Evolutionary conservation across 2,888 invertebrate genomes (phyloP).

Genomic region (Clivina fossor): DNA sequence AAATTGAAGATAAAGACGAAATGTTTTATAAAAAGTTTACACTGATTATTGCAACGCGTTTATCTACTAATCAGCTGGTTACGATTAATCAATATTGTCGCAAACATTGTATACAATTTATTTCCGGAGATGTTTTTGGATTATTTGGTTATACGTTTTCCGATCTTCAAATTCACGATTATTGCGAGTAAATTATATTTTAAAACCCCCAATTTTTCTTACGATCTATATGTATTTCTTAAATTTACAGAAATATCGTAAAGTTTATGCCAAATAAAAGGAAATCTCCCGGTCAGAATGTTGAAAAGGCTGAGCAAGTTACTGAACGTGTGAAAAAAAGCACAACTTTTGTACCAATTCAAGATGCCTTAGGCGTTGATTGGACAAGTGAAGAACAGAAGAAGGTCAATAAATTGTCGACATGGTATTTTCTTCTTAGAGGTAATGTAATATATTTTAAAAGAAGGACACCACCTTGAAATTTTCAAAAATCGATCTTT

Average conservation of each 20-base stretch:
- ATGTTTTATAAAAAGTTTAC: constrained; percentile 76
- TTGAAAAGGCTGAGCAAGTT: constrained; percentile 57
- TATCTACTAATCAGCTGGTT: constrained; percentile 69
- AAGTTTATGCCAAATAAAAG: constrained; percentile 22
- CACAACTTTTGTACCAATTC: constrained; percentile 67
- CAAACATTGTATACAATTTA: constrained; percentile 75
- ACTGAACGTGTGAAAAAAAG: constrained; percentile 66
- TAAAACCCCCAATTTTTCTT: neutral
- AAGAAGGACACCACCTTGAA: no score
- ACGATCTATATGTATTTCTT: neutral
- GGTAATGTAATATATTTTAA: no score
- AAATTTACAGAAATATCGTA: constrained; percentile 31
- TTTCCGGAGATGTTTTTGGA: constrained; percentile 91
- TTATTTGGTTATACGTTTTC: constrained; percentile 89
- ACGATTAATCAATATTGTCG: constrained; percentile 78
- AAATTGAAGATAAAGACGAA: constrained; percentile 66
- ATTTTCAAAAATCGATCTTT: no score
- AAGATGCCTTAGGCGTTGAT: constrained; percentile 68
- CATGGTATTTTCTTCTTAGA: constrained; percentile 72
- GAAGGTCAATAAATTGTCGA: constrained; percentile 68
- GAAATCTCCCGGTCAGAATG: constrained; percentile 38
- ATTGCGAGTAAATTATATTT: constrained; percentile 65
- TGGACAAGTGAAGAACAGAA: constrained; percentile 62
- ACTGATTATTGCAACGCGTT: constrained; percentile 80
- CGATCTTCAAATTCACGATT: constrained; percentile 83